Conservation (phyloP, 1,140 invertebrate species). For the Drosophila bocki region DNA sequence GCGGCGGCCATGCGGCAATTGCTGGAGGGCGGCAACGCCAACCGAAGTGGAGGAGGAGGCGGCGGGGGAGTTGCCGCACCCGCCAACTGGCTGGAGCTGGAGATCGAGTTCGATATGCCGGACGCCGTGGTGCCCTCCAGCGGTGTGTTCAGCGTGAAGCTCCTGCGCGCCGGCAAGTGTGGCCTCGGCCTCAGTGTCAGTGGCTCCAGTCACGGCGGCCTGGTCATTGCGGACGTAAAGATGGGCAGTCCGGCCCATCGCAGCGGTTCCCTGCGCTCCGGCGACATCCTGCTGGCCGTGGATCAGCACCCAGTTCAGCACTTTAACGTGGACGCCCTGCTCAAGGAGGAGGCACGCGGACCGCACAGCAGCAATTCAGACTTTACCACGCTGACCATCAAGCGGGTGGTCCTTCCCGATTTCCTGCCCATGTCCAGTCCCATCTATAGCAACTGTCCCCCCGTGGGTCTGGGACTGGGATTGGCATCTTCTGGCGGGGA, state of each 20-base stretch:
- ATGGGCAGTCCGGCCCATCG: constrained; percentile 96
- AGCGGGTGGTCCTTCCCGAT: constrained; percentile 79
- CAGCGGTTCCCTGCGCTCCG: constrained; percentile 93
- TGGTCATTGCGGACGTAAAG: constrained; percentile 93
- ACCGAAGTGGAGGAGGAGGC: not conserved
- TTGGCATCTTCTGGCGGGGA: constrained; percentile 25
- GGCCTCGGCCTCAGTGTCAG: constrained; percentile 95
- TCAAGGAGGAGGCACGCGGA: constrained; percentile 63
- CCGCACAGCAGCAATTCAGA: constrained; percentile 35
- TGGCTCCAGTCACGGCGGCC: constrained; percentile 86
- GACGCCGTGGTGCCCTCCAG: constrained; percentile 95
- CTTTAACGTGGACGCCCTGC: constrained; percentile 84
- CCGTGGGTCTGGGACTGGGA: constrained; percentile 6
- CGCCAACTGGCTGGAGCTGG: constrained; percentile 87
- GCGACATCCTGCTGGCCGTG: constrained; percentile 95
- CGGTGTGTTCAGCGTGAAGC: constrained; percentile 95
- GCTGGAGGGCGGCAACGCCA: constrained; percentile 57
- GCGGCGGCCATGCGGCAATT: constrained; percentile 85
- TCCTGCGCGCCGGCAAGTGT: constrained; percentile 90
- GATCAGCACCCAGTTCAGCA: constrained; percentile 93
- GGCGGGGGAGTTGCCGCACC: not conserved
- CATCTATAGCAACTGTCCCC: constrained; percentile 80
- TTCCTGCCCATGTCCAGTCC: constrained; percentile 74
- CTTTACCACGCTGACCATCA: constrained; percentile 82
- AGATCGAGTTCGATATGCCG: constrained; percentile 96